A percentile compares a stretch with the other conserved stretches of the same genome.
Conservation (phyloP, 2,113 vertebrate species). For the Pollimyrus isidori region DNA sequence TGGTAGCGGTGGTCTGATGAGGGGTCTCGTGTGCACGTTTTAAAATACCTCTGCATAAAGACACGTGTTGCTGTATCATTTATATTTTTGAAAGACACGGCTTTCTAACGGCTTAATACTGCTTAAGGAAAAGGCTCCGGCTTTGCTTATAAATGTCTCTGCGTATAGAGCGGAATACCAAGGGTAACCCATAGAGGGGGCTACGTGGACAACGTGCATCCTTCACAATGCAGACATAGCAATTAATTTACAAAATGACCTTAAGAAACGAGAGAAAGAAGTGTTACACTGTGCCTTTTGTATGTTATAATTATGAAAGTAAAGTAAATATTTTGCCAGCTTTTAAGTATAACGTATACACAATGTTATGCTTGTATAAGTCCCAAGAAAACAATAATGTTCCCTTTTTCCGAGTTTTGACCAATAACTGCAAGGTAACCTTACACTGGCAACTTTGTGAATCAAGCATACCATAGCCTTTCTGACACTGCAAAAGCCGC, state of each 20-base stretch:
- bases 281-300: not conserved
- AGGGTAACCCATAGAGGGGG: conserved; percentile 17
- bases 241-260: not conserved
- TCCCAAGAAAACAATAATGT: not conserved
- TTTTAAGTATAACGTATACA: not conserved
- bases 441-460: not conserved
- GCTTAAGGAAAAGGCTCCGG: not conserved
- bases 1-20: not conserved
- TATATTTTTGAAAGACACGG: not conserved
- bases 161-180: not conserved
- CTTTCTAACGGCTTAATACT: not conserved
- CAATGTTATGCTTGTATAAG: not conserved
- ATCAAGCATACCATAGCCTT: not conserved
- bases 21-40: not conserved
- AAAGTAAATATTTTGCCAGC: not conserved
- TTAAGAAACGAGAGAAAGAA: not conserved
- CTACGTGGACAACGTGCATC: conserved; percentile 6
- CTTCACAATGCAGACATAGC: not conserved
- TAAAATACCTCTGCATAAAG: not conserved
- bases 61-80: not conserved
- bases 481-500: not conserved
- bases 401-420: not conserved
- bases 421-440: not conserved
- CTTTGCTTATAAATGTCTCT: not conserved
- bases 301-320: not conserved